Base-by-base conservation (phyloP, 2,888 invertebrate species). In the Cheilosia urbana region DNA sequence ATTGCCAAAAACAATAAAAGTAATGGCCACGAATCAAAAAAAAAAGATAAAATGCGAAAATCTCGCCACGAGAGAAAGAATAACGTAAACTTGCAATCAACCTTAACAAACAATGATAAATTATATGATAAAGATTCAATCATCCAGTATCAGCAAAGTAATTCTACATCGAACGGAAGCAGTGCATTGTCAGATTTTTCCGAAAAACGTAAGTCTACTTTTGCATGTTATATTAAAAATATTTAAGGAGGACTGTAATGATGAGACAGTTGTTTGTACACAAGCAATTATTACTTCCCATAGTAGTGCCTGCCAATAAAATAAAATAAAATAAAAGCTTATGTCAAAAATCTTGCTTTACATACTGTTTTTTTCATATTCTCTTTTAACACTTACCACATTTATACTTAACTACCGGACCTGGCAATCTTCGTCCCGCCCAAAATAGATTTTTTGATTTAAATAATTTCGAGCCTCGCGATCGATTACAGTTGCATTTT, bases 1-100 rank as follows among this genome's bases (percentile, higher is more conserved):
- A 49, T 17, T 21, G 27, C 9, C n/a, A 77, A 47, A 91, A 62
- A 92, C 91, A 89, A 90, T 58, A 65, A 65, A 55, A 87, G 82
- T 21, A 51, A 68, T 65, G 83, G 63, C 60, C 62, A 87, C 47
- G 81, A 65, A 40, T 71, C 72, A 37, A 68, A 47, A 7, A 53
- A 53, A 11, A 65, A 71, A 13, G 71, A 80, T 2, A 72, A 62
- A 78, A 78, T 24, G 11, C 58, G 27, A 13, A 79, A 58, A 9
- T 72, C 69, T 19, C 49, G 42, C 1, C 57, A 72, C 9, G 40
- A 55, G 37, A 81, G 58, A n/a, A 66, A 40, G 21, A 17, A 37
- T 7, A 65, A 15, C 4, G 45, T 40, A 4, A 73, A 45, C 30
- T 24, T 47, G 0, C 49, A 57, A 1, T 68, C 63, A 1, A 17